Conservation (phyloP, 2,113 vertebrate genomes). For the Scopus umbretta region DNA sequence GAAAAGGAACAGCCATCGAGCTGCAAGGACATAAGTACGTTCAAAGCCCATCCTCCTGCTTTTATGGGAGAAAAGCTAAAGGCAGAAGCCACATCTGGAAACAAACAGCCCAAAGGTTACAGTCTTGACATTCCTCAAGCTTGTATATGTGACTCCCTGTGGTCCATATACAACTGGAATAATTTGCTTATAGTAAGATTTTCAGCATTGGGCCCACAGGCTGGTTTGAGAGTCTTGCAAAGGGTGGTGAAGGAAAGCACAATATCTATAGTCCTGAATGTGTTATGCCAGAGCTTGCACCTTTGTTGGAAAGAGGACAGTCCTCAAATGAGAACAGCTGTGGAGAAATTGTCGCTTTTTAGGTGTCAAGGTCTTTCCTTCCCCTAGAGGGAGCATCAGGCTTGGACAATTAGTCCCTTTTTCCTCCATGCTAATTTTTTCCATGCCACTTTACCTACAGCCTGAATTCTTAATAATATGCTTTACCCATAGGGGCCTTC, state of each 20-base stretch:
- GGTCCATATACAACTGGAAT: not conserved
- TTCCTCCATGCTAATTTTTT: not conserved
- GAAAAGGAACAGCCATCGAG: constrained; percentile 96
- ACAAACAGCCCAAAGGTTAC: not conserved
- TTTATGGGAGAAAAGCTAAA: constrained; percentile 9
- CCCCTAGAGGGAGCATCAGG: constrained; percentile 44
- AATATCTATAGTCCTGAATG: not conserved
- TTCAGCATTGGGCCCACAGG: not conserved
- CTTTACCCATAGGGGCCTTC: not conserved
- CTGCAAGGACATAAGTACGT: constrained; percentile 96
- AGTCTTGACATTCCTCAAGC: not conserved
- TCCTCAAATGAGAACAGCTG: not conserved
- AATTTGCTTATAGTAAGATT: not conserved
- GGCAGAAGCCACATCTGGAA: not conserved
- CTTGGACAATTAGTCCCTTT: not conserved
- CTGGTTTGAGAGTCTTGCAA: not conserved
- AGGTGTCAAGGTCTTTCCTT: not conserved
- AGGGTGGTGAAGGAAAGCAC: not conserved
- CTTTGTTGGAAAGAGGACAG: not conserved
- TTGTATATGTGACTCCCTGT: not conserved
- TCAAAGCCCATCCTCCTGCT: not conserved
- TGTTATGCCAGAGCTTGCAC: not conserved
- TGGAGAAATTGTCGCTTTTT: not conserved
- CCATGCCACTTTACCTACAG: not conserved
- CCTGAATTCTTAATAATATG: not conserved